Base-by-base conservation (phyloP, 2,113 vertebrate genomes). In the Micronisus gabar region DNA sequence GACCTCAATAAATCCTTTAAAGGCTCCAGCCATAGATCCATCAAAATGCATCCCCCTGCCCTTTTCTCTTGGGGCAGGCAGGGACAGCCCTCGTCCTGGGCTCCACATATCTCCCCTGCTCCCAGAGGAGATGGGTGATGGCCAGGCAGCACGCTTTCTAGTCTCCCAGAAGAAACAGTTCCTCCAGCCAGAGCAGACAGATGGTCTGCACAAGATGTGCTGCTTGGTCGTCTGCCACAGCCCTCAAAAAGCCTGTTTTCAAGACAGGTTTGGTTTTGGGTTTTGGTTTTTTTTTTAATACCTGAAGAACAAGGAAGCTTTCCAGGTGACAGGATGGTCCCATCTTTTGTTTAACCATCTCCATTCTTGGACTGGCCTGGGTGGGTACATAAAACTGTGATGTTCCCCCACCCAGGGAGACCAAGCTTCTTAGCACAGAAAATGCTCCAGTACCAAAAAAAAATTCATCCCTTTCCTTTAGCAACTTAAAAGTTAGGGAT, bases 21-120 rank as follows among this genome's bases (percentile, higher is more conserved):
- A 61, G 30, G 61, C 25, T 55, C 25, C 38, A 59, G 43, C 19
- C 25, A 18, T 8, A n/a, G 53, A 59, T 22, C 61, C 66, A n/a
- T 9, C 55, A 32, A 47, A 52, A 80, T 0, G 7, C 36, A 47
- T 22, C 32, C 20, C 18, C 25, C 13, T 10, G 19, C 32, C 4
- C n/a, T 40, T 25, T n/a, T 40, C 9, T 19, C 48, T 16, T 4
- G 16, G 43, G 48, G 20, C n/a, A 62, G 45, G 58, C 25, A 55
- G 55, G 27, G 41, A 6, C 53, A 73, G 68, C 6, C 45, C 41
- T 68, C 8, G 0, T 3, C 26, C 62, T 0, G 0, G 38, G 22
- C 48, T 76, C 86, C 32, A 5, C 0, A 3, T 6, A 11, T 2
- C n/a, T 29, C 16, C 43, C 3, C 43, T 2, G 55, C 40, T 71